Evolutionary conservation across 1,140 invertebrate genomes (phyloP).

Genomic region (Drosophila erecta): DNA sequence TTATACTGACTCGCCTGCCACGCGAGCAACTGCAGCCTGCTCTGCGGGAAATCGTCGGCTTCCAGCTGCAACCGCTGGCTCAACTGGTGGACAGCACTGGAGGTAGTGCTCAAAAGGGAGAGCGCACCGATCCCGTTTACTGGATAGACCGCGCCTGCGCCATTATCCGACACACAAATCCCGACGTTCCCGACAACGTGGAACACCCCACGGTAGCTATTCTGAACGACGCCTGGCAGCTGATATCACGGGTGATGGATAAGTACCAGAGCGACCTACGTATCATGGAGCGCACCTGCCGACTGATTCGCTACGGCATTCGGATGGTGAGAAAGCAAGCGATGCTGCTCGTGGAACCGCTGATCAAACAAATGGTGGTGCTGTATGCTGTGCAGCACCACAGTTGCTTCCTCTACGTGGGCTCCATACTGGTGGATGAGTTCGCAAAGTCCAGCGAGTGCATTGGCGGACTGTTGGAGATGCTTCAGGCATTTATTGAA

Average conservation of each 20-base stretch:
- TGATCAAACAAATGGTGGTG: conserved; percentile 94
- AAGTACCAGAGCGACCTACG: conserved; percentile 92
- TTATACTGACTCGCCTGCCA: conserved; percentile 88
- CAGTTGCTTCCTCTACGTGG: conserved; percentile 97
- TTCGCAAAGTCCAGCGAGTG: conserved; percentile 90
- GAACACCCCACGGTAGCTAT: conserved; percentile 93
- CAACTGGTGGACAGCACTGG: conserved; percentile 85
- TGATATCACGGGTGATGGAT: conserved; percentile 91
- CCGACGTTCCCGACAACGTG: conserved; percentile 86
- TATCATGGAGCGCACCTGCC: conserved; percentile 96
- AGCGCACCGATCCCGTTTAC: conserved; percentile 92
- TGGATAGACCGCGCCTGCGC: conserved; percentile 97
- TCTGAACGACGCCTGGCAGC: conserved; percentile 94
- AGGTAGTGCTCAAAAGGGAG: conserved; percentile 80
- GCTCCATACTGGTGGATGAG: conserved; percentile 98
- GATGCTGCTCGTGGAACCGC: conserved; percentile 90
- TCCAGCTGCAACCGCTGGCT: conserved; percentile 90
- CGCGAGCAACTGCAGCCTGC: conserved; percentile 88
- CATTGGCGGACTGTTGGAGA: conserved; percentile 90
- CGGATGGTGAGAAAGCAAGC: conserved; percentile 93
- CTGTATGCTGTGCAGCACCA: conserved; percentile 94
- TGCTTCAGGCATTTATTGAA: conserved; percentile 94
- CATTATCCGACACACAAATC: conserved; percentile 93
- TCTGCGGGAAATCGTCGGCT: conserved; percentile 91
- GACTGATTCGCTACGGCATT: conserved; percentile 95